Evolutionary conservation across 2,113 vertebrate species (phyloP).

Genomic region (Rhynchopsitta pachyrhyncha): DNA sequence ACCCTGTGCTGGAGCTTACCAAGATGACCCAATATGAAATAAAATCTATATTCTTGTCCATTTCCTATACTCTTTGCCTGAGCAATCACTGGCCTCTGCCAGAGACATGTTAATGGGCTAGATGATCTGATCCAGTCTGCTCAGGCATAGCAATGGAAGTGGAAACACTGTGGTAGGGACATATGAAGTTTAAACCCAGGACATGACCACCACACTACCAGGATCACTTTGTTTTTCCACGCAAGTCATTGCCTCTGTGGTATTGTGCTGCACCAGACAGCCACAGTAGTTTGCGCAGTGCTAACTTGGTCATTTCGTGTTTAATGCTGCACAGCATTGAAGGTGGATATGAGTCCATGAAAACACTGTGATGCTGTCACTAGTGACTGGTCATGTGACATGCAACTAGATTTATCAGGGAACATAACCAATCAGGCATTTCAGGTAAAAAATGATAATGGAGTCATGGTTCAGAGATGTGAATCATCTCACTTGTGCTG

Average conservation of each 20-base stretch:
- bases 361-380: rapidly evolving
- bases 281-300: neutral
- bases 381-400: neutral
- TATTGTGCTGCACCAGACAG: neutral
- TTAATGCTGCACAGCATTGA: neutral
- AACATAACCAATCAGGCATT: neutral
- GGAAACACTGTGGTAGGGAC: neutral
- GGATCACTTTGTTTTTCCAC: neutral
- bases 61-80: neutral
- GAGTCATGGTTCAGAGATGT: neutral
- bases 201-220: neutral
- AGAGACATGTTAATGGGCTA: neutral
- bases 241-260: neutral
- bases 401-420: neutral
- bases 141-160: neutral
- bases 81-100: neutral
- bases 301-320: rapidly evolving
- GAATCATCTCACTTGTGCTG: neutral
- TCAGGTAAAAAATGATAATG: slow-evolving; percentile 2
- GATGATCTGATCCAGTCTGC: neutral
- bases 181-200: neutral
- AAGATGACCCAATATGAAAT: neutral
- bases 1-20: neutral
- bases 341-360: neutral
- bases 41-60: neutral